Evolutionary conservation across 1,140 invertebrate genomes (phyloP), one percentile per base, ranked within the genome.

Genomic region (Drosophila punjabiensis): DNA sequence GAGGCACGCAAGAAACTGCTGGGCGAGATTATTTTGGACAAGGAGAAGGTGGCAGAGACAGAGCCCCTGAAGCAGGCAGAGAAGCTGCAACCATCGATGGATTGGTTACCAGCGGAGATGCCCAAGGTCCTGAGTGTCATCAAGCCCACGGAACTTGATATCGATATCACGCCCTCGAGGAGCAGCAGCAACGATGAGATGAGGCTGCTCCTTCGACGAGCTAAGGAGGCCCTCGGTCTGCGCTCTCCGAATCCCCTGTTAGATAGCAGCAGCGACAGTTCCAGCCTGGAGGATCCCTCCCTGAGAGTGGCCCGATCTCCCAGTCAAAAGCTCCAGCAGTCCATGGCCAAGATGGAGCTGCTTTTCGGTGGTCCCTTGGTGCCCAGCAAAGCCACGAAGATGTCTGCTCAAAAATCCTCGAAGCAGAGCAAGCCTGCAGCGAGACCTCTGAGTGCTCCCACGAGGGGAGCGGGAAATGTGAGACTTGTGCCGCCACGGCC

Each of bases 321-420:
- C 20, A 65, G 52, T 11, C 33, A 41, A 6, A 50, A 61, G n/a
- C 45, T 89, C 10, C 79, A 82, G 33, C 79, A 69, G 5, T 89
- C 86, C 13, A 77, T 89, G 76, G 81, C 81, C 50, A 87, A 80
- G 60, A 92, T 92, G 90, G 69, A 92, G 48, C 35, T 82, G 52
- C 83, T 92, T 0, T 92, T 92, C 24, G 83, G 47, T 11, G 76
- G 60, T 5, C 45, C 68, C 9, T 18, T 18, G 13, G 28, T 24
- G 41, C 5, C 70, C 0, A 24, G 14, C 11, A 28, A 73, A 13
- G n/a, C 18, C 24, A 32, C 35, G 18, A 5, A 43, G 18, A 5
- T 28, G 1, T 5, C 9, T 0, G 11, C 2, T 2, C 13, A 3
- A 6, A 56, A 24, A 1, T 10, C 53, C 4, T 39, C n/a, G 5